These are phyloP conservation scores for Argynnis bischoffii DNA, from an alignment of 2,888 invertebrate genomes.

Conservation along the genomic window DNA sequence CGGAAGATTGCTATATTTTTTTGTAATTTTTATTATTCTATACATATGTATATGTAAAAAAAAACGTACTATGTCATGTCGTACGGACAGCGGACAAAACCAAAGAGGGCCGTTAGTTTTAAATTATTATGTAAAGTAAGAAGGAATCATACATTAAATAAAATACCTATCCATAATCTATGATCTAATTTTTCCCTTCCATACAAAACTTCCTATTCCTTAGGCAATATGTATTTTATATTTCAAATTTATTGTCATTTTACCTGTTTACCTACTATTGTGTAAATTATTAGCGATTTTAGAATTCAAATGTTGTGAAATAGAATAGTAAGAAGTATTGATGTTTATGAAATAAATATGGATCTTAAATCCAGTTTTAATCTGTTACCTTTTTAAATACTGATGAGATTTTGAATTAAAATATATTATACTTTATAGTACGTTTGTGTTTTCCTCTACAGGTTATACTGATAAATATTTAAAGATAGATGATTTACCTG, in stretches of 20 bases:
- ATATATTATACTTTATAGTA: conserved; percentile 13
- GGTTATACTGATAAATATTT: conserved; percentile 2
- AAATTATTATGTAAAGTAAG: too few species aligned
- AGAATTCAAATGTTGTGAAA: conserved; percentile 43
- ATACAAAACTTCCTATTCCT: neutral
- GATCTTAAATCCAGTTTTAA: conserved; percentile 28
- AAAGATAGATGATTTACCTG: neutral
- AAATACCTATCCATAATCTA: too few species aligned
- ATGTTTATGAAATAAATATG: conserved; percentile 31
- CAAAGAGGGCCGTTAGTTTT: too few species aligned
- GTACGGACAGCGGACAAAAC: too few species aligned
- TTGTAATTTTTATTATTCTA: too few species aligned
- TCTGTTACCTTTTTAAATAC: conserved; percentile 19
- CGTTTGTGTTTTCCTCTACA: conserved; percentile 18
- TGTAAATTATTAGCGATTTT: conserved; percentile 30
- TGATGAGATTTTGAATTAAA: conserved; percentile 12
- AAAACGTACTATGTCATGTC: too few species aligned
- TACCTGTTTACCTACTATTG: conserved; percentile 20
- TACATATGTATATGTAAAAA: too few species aligned
- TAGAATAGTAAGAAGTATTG: conserved; percentile 36
- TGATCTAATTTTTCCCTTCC: neutral
- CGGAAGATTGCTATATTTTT: too few species aligned
- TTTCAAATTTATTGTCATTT: conserved; percentile 4
- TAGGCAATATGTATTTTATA: neutral
- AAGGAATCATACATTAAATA: too few species aligned